Evolutionary conservation across 2,888 invertebrate species (phyloP).

Genomic region (Trachelus stipa): DNA sequence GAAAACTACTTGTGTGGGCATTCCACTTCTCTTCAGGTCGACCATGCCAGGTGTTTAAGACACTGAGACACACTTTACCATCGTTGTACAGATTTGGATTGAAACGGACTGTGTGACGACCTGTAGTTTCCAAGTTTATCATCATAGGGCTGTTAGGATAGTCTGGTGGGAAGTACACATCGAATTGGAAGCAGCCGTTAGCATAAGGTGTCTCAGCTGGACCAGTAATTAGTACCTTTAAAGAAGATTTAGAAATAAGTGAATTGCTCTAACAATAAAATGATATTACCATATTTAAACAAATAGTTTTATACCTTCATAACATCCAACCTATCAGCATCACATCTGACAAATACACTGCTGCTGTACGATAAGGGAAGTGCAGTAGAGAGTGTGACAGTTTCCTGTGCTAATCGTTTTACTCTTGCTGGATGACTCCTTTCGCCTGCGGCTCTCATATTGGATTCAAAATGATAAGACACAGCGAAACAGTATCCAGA

Average conservation of each 20-base stretch:
- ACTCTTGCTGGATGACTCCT: slow-evolving; percentile 88
- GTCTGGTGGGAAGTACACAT: slow-evolving; percentile 89
- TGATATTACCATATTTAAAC: not conserved
- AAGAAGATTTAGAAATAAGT: slow-evolving; percentile 15
- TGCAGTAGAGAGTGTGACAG: slow-evolving; percentile 91
- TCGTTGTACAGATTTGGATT: slow-evolving; percentile 96
- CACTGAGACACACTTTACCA: slow-evolving; percentile 94
- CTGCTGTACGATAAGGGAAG: slow-evolving; percentile 93
- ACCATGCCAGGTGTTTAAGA: slow-evolving; percentile 97
- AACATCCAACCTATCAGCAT: slow-evolving; percentile 92
- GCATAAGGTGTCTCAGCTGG: slow-evolving; percentile 93
- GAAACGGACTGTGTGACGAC: slow-evolving; percentile 88
- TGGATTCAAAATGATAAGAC: slow-evolving; percentile 90
- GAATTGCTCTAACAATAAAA: not conserved
- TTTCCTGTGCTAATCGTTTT: slow-evolving; percentile 93
- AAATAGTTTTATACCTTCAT: slow-evolving; percentile 79
- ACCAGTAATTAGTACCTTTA: slow-evolving; percentile 88
- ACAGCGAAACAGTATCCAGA: slow-evolving; percentile 85
- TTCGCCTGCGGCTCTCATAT: slow-evolving; percentile 87
- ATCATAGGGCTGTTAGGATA: slow-evolving; percentile 88
- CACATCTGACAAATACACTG: slow-evolving; percentile 95
- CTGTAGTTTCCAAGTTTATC: slow-evolving; percentile 91
- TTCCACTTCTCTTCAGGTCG: slow-evolving; percentile 98
- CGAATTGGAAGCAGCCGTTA: slow-evolving; percentile 91
- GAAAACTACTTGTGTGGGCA: slow-evolving; percentile 93